phyloP scores from a whole-genome alignment of 2,888 invertebrate genomes.

The Vandiemenella viatica region DNA sequence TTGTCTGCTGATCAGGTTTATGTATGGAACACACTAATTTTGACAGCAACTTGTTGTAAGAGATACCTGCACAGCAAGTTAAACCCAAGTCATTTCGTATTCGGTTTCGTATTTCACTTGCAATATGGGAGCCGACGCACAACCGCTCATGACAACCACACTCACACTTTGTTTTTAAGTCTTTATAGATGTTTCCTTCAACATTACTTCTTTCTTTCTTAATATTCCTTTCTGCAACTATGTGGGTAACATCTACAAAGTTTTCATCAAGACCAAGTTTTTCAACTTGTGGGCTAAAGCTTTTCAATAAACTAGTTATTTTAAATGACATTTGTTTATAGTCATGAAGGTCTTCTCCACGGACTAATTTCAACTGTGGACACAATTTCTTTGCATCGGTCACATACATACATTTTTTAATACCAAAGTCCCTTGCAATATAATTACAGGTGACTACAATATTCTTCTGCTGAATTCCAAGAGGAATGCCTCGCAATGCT shows the following conservation, averaged over 20 bases:
- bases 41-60: conserved; percentile 69
- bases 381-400: conserved; percentile 59
- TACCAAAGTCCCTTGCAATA: conserved; percentile 55
- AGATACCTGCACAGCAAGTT: conserved; percentile 68
- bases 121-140: conserved; percentile 51
- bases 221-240: conserved; percentile 29
- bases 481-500: conserved; percentile 44
- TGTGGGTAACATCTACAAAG: conserved; percentile 60
- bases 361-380: conserved; percentile 57
- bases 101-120: conserved; percentile 56
- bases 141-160: conserved; percentile 14
- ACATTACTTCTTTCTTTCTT: conserved; percentile 16
- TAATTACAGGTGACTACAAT: conserved; percentile 76
- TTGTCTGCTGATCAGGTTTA: conserved; percentile 73
- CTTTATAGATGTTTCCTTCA: conserved; percentile 11
- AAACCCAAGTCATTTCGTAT: conserved; percentile 52
- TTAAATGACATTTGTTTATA: conserved; percentile 66
- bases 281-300: conserved; percentile 59
- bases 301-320: conserved; percentile 53
- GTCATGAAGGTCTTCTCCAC: conserved; percentile 68
- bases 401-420: conserved; percentile 62
- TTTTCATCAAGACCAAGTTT: conserved; percentile 76
- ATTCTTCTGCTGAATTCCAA: conserved; percentile 74
- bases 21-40: conserved; percentile 45
- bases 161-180: conserved; percentile 22